phyloP scores from a whole-genome alignment of 2,113 vertebrate genomes.

The Okapia johnstoni region DNA sequence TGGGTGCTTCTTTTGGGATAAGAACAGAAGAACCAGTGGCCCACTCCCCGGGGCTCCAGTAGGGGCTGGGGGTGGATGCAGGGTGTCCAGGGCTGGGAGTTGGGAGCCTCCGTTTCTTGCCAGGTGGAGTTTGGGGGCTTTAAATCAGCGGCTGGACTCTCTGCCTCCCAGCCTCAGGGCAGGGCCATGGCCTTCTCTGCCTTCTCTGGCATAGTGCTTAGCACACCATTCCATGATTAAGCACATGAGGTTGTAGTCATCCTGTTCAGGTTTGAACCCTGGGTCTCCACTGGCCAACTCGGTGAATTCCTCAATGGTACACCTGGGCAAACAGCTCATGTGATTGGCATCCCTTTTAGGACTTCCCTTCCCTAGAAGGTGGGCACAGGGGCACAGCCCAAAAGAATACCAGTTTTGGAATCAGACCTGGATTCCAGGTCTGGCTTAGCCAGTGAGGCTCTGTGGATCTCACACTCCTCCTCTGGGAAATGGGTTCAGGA shows the following conservation, averaged over 20 bases:
- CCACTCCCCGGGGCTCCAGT: neutral
- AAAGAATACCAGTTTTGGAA: neutral
- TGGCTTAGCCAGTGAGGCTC: neutral
- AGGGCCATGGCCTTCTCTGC: neutral
- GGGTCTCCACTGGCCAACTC: neutral
- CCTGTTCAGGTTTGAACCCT: conserved; percentile 20
- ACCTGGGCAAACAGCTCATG: neutral
- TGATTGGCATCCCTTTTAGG: neutral
- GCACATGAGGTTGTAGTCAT: neutral
- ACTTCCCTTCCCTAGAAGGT: conserved; percentile 10
- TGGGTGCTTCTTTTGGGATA: conserved; percentile 45
- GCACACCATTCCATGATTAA: neutral
- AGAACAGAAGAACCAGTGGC: conserved; percentile 38
- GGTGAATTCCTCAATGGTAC: neutral
- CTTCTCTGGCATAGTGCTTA: neutral
- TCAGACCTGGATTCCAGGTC: neutral
- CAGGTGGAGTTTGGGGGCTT: neutral
- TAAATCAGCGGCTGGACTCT: neutral
- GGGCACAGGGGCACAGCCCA: neutral
- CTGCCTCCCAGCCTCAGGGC: neutral
- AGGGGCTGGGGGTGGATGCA: neutral
- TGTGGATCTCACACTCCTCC: neutral
- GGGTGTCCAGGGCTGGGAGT: neutral
- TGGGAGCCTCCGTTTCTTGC: neutral
- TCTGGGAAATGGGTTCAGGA: neutral